Evolutionary conservation across 2,888 invertebrate species (phyloP), one percentile per base, ranked within the genome.

Genomic region (Frankliniella fusca): DNA sequence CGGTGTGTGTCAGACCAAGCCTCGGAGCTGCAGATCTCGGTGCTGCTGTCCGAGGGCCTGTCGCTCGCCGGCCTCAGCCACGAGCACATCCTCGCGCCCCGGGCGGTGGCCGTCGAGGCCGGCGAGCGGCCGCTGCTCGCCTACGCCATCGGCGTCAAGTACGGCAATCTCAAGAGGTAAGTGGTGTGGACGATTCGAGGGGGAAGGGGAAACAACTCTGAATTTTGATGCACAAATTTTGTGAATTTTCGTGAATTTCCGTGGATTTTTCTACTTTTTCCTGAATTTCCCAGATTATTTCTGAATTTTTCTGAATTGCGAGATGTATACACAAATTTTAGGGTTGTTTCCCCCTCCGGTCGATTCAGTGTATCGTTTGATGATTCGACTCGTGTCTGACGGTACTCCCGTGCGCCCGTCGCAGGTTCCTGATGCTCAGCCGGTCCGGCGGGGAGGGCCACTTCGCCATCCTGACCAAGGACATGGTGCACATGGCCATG

Each of bases 401-500:
- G n/a, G n/a, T n/a, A n/a, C n/a, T n/a, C n/a, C 38, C 38, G 38
- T 38, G 38, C 38, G 38, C 38, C 38, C 38, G 61, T 18, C 61
- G 38, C 85, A 89, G 89, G 86, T 89, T 89, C 84, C 86, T 89
- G 61, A 86, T 87, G 81, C 88, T 87, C 84, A 89, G 88, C 85
- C 87, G 88, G 81, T 87, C 87, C 82, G 85, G 87, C 83, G 87
- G 87, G 81, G 87, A 88, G 54, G 87, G 88, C 81, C 86, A 87
- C 82, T 88, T 86, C 84, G 86, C 88, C 20, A 85, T 93, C 83
- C 89, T 91, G 83, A 95, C 96, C 10, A 92, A 95, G 85, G 96
- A 97, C 86, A 90, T 96, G 84, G 95, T 96, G 12, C 92, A 94
- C 85, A 91, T 96, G 89, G 95, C 95, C 0, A 94, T 94, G 20